Evolutionary conservation across 2,113 vertebrate genomes (phyloP).

Genomic region (Xenus cinereus): DNA sequence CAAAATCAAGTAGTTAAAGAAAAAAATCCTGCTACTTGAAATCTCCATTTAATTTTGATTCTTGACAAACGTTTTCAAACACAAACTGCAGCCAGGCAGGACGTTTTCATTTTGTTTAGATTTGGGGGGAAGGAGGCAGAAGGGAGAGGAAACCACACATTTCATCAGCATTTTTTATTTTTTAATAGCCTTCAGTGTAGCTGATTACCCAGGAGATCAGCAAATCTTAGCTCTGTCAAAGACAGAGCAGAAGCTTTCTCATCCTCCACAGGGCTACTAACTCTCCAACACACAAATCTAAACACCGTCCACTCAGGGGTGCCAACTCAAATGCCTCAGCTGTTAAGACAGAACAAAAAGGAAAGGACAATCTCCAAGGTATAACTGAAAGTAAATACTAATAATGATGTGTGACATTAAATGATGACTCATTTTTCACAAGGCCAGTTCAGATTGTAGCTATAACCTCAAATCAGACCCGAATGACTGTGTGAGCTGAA

Average conservation of each 20-base stretch:
- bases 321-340: constrained; percentile 49
- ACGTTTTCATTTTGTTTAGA: constrained; percentile 32
- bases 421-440: constrained; percentile 46
- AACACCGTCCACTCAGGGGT: background rate
- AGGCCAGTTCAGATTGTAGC: constrained; percentile 16
- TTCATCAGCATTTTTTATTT: constrained; percentile 52
- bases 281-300: constrained; percentile 16
- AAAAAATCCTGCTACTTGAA: background rate
- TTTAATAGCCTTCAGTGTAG: constrained; percentile 35
- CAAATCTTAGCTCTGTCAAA: constrained; percentile 51
- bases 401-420: constrained; percentile 56
- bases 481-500: constrained; percentile 10
- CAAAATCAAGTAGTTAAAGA: background rate
- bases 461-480: constrained; percentile 25
- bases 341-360: constrained; percentile 19
- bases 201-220: constrained; percentile 22
- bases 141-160: constrained; percentile 53
- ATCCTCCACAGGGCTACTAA: background rate
- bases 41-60: constrained; percentile 13
- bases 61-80: constrained; percentile 34
- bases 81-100: constrained; percentile 1
- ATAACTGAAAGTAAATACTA: constrained; percentile 38
- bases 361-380: constrained; percentile 35
- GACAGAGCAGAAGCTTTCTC: constrained; percentile 22
- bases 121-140: constrained; percentile 29